A percentile compares a stretch with the other conserved stretches of the same genome.
Conservation (phyloP, 2,888 invertebrate genomes). For the Pristionchus entomophagus region DNA sequence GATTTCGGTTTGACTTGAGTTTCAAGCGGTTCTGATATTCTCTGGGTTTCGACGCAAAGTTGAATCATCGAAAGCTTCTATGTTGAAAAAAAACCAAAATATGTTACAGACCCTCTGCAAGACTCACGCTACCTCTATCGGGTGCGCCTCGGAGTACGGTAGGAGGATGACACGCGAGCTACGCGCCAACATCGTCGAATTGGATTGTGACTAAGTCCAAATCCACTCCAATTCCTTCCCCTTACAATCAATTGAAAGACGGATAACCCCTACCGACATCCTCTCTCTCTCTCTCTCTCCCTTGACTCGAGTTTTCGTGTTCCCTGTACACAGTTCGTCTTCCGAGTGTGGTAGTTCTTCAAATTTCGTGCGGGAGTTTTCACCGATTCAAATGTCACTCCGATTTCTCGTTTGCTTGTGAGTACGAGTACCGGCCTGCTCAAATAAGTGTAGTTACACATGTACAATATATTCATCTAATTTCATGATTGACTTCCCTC, state of each 20-base stretch:
- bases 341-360: background rate
- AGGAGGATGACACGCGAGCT: slow-evolving; percentile 58
- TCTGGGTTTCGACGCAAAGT: no score
- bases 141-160: slow-evolving; percentile 66
- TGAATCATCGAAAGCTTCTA: no score
- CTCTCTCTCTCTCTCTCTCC: background rate
- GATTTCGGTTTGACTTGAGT: background rate
- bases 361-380: background rate
- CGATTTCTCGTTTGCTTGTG: no score
- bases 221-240: background rate
- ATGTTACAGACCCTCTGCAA: slow-evolving; percentile 62
- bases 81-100: no score
- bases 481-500: no score
- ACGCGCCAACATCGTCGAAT: slow-evolving; percentile 65
- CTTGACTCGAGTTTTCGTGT: background rate
- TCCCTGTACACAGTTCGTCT: slow-evolving; percentile 10
- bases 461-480: slow-evolving; percentile 3
- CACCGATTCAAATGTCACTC: no score
- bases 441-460: background rate
- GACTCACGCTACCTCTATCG: slow-evolving; percentile 59
- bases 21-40: no score
- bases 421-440: slow-evolving; percentile 11
- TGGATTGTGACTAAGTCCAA: slow-evolving; percentile 60
- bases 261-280: no score
- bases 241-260: no score